A percentile compares a stretch with the other conserved stretches of the same genome.
Evolutionary conservation across 2,888 invertebrate genomes (phyloP).

Genomic region (Macaria liturata): DNA sequence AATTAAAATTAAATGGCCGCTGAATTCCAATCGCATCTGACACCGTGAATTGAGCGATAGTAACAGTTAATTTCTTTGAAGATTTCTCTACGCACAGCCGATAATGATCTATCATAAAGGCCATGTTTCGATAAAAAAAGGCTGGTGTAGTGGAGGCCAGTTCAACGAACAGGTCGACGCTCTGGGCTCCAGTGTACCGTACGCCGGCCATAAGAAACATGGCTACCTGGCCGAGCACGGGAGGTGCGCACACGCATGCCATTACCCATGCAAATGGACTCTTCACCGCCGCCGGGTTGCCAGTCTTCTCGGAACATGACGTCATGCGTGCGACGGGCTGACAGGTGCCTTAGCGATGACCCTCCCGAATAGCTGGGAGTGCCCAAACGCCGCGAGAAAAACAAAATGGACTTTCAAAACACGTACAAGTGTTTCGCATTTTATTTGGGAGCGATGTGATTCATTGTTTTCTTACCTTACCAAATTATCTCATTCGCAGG

Average conservation of each 20-base stretch:
- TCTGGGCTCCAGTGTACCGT: conserved; percentile 68
- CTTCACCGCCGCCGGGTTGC: conserved; percentile 54
- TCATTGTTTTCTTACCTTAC: no score
- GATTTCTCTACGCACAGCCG: conserved; percentile 16
- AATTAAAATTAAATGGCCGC: conserved; percentile 11
- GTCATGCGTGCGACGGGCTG: conserved; percentile 65
- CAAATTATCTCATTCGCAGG: no score
- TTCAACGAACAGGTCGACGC: conserved; percentile 78
- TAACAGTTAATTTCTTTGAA: conserved; percentile 13
- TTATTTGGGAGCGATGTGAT: background rate
- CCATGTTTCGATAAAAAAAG: conserved; percentile 59
- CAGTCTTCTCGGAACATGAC: conserved; percentile 61
- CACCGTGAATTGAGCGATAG: conserved; percentile 4
- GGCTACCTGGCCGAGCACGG: conserved; percentile 60
- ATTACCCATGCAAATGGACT: conserved; percentile 56
- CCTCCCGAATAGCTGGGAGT: conserved; percentile 46
- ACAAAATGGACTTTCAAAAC: conserved; percentile 13
- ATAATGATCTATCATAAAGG: conserved; percentile 37
- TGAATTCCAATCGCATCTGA: conserved; percentile 11
- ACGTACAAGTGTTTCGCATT: conserved; percentile 8
- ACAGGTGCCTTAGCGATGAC: conserved; percentile 68
- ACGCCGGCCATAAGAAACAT: conserved; percentile 73
- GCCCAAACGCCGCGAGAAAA: conserved; percentile 22
- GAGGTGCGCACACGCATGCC: conserved; percentile 48
- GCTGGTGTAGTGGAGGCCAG: conserved; percentile 65